Evolutionary conservation across 2,888 invertebrate genomes (phyloP), one percentile per base, ranked within the genome.

Genomic region (Encarsia formosa): DNA sequence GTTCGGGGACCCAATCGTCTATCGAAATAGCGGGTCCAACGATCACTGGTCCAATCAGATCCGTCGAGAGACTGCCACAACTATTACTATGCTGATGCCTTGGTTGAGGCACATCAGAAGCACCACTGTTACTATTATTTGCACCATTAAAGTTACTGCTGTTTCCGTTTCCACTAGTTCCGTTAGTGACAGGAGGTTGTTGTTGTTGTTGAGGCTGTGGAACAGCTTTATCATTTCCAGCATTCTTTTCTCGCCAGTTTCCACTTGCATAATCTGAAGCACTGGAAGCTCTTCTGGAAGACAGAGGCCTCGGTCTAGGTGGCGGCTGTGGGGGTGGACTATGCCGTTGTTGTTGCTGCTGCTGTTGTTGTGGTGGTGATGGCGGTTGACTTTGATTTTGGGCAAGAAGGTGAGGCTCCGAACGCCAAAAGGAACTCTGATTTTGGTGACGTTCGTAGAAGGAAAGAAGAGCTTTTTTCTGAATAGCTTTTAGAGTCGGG

Each of bases 391-490:
- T n/a, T 11, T 15, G 53, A 35, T 54, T 35, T 6, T 19, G 49
- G 35, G 54, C 34, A 59, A 74, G 74, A 2, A 78, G 76, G 9
- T 81, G 80, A 0, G 82, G 82, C 60, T 82, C 82, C 0, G 82
- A 81, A 47, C 80, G 72, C 81, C 81, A 82, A 11, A 77, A 73
- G 1, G 73, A 67, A n/a, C n/a, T n/a, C n/a, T n/a, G n/a, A n/a
- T n/a, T n/a, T 43, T 70, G 69, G 62, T 88, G 87, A 40, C 88
- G 77, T 66, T 90, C 88, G 70, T 89, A 88, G 66, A 87, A 91
- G 2, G 87, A 87, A 53, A 88, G 77, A 6, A 91, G 77, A 0
- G 90, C 90, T 69, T 88, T 87, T 75, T 90, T 89, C 66, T 90
- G 90, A 55, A 88, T 85, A 13, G 86, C 87, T 72, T 89, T 90